Evolutionary conservation across 2,888 invertebrate species (phyloP).

Genomic region (Acleris emargana): DNA sequence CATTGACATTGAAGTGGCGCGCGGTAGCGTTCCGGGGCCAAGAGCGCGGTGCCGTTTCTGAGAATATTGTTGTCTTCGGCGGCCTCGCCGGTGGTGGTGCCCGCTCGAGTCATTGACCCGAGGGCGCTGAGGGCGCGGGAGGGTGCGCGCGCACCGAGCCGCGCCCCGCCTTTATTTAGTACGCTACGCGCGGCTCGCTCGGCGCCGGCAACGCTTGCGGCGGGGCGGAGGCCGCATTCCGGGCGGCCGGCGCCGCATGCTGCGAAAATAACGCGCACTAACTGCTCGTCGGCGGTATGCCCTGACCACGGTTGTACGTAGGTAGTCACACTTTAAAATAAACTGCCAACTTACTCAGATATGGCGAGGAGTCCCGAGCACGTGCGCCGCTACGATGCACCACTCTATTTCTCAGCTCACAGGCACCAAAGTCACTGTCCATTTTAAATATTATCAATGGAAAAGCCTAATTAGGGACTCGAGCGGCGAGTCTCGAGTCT

Average conservation of each 20-base stretch:
- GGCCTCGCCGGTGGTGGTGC: constrained; percentile 57
- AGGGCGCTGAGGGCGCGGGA: constrained; percentile 71
- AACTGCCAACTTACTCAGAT: constrained; percentile 74
- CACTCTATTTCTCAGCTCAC: constrained; percentile 55
- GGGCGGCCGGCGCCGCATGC: constrained; percentile 62
- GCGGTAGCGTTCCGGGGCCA: constrained; percentile 56
- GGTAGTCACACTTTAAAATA: constrained; percentile 77
- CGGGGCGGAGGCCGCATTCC: constrained; percentile 79
- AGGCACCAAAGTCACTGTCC: constrained; percentile 71
- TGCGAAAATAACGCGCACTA: constrained; percentile 76
- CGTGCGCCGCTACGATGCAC: constrained; percentile 71
- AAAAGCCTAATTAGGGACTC: constrained; percentile 32
- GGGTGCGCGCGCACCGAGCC: constrained; percentile 82
- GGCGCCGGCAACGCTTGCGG: constrained; percentile 62
- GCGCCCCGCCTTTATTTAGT: constrained; percentile 84
- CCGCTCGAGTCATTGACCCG: constrained; percentile 77
- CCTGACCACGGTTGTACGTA: constrained; percentile 43
- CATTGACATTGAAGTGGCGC: constrained; percentile 74
- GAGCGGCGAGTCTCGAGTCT: constrained; percentile 44
- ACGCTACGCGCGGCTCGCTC: constrained; percentile 76
- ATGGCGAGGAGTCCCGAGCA: constrained; percentile 60
- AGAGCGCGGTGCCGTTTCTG: constrained; percentile 65
- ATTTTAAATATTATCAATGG: constrained; percentile 45
- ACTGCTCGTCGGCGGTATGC: constrained; percentile 53
- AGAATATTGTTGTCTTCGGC: constrained; percentile 68